Evolutionary conservation across 2,888 invertebrate species (phyloP).

Genomic region (Chymomyza caudatula): DNA sequence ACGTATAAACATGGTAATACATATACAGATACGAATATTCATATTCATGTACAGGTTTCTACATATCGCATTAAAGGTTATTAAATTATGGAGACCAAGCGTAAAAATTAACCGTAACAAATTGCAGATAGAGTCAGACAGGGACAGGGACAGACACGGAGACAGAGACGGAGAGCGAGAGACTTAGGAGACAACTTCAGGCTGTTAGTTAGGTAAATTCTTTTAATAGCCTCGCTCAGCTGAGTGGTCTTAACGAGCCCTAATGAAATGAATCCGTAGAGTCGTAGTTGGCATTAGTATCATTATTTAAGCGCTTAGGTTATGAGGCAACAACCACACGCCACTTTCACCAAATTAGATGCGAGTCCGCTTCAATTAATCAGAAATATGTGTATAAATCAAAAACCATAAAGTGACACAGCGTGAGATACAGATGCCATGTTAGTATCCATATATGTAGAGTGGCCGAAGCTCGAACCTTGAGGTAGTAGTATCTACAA

Average conservation of each 20-base stretch:
- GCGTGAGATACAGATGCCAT: slow-evolving; percentile 51
- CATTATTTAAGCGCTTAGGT: not conserved
- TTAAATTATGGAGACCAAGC: slow-evolving; percentile 66
- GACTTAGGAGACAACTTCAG: not conserved
- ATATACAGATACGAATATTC: not conserved
- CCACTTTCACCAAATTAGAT: slow-evolving; percentile 58
- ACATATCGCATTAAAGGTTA: slow-evolving; percentile 34
- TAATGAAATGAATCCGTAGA: slow-evolving; percentile 46
- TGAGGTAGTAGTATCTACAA: not conserved
- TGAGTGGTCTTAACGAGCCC: slow-evolving; percentile 55
- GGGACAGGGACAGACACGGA: too few relatives aligned
- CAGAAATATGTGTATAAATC: slow-evolving; percentile 65
- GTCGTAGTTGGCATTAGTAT: not conserved
- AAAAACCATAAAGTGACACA: slow-evolving; percentile 67
- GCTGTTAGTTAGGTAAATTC: slow-evolving; percentile 1
- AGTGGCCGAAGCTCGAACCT: not conserved
- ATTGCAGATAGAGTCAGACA: slow-evolving; percentile 43
- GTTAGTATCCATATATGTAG: not conserved
- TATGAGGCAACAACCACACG: not conserved
- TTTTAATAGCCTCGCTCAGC: slow-evolving; percentile 15
- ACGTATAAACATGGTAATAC: not conserved
- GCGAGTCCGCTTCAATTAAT: slow-evolving; percentile 66
- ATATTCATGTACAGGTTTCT: not conserved
- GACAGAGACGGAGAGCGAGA: slow-evolving; percentile 1
- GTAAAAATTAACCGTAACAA: slow-evolving; percentile 69